These are phyloP conservation scores for Drosophila orosa DNA, from an alignment of 1,140 invertebrate genomes.

Conservation along the genomic window DNA sequence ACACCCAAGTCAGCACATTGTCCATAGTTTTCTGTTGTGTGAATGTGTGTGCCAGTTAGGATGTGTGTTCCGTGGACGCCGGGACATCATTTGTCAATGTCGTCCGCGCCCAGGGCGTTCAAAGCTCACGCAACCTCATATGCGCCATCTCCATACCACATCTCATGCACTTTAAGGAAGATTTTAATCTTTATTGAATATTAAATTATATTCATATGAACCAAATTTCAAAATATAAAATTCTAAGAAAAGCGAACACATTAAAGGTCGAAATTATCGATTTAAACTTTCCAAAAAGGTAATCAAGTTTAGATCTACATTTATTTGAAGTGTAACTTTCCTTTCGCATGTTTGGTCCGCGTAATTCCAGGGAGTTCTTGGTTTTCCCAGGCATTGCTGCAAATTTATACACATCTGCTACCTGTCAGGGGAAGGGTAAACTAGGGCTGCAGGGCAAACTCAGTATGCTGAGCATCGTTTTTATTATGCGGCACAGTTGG, in stretches of 20 bases:
- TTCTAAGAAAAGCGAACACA: too few species aligned
- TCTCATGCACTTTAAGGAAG: conserved; percentile 4
- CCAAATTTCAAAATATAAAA: too few species aligned
- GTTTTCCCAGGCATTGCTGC: conserved; percentile 46
- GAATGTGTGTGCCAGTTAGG: conserved; percentile 14
- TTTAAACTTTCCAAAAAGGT: not conserved
- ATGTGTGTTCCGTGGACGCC: conserved; percentile 38
- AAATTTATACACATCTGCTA: conserved; percentile 54
- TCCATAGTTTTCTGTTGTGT: conserved; percentile 13
- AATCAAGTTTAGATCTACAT: not conserved
- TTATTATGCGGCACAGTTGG: conserved; percentile 39
- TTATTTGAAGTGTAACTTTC: conserved; percentile 13
- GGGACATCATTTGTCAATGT: conserved; percentile 79
- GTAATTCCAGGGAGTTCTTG: conserved; percentile 64
- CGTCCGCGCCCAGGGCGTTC: conserved; percentile 54
- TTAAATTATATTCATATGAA: too few species aligned
- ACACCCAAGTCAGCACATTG: conserved; percentile 49
- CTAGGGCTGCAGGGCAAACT: conserved; percentile 1
- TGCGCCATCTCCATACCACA: conserved; percentile 38
- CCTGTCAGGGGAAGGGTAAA: conserved; percentile 11
- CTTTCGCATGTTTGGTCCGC: conserved; percentile 66
- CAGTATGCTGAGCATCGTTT: conserved; percentile 46
- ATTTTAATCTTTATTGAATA: too few species aligned
- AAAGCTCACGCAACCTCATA: conserved; percentile 62
- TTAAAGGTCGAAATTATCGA: accelerated